Percentiles rank a stretch among this genome's conserved stretches.
Evolutionary conservation across 30 jellyfish, hydroid and myxozoan species (phyloP).

Genomic region (Aurelia aurita): DNA sequence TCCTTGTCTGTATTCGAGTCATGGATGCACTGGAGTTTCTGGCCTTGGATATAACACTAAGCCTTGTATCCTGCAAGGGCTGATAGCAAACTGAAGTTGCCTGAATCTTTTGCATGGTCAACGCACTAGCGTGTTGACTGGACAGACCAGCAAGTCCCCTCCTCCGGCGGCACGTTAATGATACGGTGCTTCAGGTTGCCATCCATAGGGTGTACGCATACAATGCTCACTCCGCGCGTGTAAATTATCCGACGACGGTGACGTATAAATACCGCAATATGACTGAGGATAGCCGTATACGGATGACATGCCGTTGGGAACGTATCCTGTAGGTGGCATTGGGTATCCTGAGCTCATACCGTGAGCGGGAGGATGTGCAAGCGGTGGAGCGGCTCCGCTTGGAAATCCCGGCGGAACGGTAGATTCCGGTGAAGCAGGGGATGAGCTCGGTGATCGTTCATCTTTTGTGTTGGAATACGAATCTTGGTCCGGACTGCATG

Average conservation of each 20-base stretch:
- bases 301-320: constrained; percentile 62
- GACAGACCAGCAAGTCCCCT: too few relatives aligned
- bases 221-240: constrained; percentile 71
- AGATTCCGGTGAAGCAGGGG: constrained; percentile 79
- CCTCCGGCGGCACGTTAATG: background rate
- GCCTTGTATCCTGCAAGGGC: too few relatives aligned
- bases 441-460: constrained; percentile 68
- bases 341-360: constrained; percentile 56
- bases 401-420: constrained; percentile 47
- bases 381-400: constrained; percentile 82
- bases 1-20: too few relatives aligned
- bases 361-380: constrained; percentile 81
- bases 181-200: constrained; percentile 53
- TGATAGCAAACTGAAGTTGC: too few relatives aligned
- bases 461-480: constrained; percentile 41
- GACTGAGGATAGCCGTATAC: constrained; percentile 69
- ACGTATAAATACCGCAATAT: constrained; percentile 63
- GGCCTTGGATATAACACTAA: too few relatives aligned
- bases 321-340: constrained; percentile 60
- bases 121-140: too few relatives aligned
- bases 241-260: constrained; percentile 64
- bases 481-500: constrained; percentile 49
- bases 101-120: too few relatives aligned
- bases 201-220: constrained; percentile 57
- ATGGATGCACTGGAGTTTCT: too few relatives aligned